These are phyloP conservation scores for Junco hyemalis DNA, from an alignment of 2,113 vertebrate species.

Conservation along the genomic window DNA sequence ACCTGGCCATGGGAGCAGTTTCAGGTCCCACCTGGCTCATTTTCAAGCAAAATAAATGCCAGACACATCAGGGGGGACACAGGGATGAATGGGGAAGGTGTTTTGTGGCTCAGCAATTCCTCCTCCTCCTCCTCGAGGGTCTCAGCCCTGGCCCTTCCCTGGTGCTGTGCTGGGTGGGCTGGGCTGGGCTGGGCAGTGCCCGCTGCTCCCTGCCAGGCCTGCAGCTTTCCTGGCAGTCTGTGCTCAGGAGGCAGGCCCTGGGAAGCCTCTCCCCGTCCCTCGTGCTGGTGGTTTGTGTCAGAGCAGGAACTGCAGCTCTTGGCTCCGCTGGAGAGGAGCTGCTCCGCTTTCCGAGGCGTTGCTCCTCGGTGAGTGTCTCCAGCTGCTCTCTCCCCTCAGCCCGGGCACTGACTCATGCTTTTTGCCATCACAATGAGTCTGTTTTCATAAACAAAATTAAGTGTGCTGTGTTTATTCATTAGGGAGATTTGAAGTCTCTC, in stretches of 20 bases:
- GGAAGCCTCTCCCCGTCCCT: slow-evolving; percentile 9
- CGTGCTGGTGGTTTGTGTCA: slow-evolving; percentile 46
- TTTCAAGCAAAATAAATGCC: background rate
- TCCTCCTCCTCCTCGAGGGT: background rate
- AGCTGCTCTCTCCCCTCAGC: slow-evolving; percentile 56
- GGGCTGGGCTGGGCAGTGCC: background rate
- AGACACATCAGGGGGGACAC: background rate
- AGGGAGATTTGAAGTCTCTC: slow-evolving; percentile 47
- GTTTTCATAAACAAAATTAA: slow-evolving; percentile 68
- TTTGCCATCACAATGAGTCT: slow-evolving; percentile 59
- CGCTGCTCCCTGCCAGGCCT: slow-evolving; percentile 71
- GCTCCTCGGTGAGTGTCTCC: slow-evolving; percentile 40
- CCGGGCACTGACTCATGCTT: slow-evolving; percentile 69
- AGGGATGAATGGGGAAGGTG: background rate
- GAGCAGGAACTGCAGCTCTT: slow-evolving; percentile 30
- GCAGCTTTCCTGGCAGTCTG: slow-evolving; percentile 13
- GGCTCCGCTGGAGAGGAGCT: background rate
- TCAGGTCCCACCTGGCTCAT: background rate
- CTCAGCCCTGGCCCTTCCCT: background rate
- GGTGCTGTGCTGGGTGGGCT: background rate
- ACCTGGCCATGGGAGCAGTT: background rate
- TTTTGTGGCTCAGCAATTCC: background rate
- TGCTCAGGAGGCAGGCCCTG: slow-evolving; percentile 73
- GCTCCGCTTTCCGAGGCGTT: slow-evolving; percentile 48
- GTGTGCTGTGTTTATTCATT: slow-evolving; percentile 31